These are phyloP conservation scores for Eupithecia pulchellata DNA, from an alignment of 2,888 invertebrate species.

Conservation along the genomic window DNA sequence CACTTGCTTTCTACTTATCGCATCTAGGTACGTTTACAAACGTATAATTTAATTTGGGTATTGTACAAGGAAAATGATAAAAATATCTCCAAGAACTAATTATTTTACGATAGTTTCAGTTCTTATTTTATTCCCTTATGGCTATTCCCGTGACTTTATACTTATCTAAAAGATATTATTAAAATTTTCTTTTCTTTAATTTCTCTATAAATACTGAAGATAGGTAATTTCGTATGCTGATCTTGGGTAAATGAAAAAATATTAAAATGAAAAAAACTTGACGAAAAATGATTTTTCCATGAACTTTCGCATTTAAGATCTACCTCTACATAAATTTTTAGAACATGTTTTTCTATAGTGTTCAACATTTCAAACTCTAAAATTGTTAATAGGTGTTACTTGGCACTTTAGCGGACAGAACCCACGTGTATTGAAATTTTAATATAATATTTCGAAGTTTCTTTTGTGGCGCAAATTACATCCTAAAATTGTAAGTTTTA, in stretches of 20 bases:
- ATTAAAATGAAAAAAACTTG: constrained; percentile 39
- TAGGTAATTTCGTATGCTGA: constrained; percentile 15
- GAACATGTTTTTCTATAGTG: no score
- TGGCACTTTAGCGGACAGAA: not conserved
- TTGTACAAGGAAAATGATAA: not conserved
- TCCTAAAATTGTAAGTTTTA: constrained; percentile 11
- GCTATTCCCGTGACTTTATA: constrained; percentile 19
- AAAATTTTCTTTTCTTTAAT: constrained; percentile 23
- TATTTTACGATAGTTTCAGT: not conserved
- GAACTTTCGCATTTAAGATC: no score
- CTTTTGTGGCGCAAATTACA: constrained; percentile 14
- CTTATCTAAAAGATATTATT: constrained; percentile 35
- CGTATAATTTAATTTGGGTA: not conserved
- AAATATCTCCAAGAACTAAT: not conserved
- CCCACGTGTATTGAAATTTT: constrained; percentile 21
- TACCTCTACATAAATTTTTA: no score
- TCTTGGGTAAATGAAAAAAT: constrained; percentile 27
- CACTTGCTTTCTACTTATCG: no score
- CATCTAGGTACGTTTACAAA: no score
- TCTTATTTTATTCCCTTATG: not conserved
- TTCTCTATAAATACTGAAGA: constrained; percentile 34
- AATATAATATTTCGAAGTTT: constrained; percentile 15
- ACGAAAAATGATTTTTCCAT: no score
- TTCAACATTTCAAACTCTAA: no score
- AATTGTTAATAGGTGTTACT: not conserved